Evolutionary conservation across 2,797 vertebrate genomes (phyloP), one percentile per base, ranked within the genome.

Genomic region (Xiphorhynchus erythropygius): DNA sequence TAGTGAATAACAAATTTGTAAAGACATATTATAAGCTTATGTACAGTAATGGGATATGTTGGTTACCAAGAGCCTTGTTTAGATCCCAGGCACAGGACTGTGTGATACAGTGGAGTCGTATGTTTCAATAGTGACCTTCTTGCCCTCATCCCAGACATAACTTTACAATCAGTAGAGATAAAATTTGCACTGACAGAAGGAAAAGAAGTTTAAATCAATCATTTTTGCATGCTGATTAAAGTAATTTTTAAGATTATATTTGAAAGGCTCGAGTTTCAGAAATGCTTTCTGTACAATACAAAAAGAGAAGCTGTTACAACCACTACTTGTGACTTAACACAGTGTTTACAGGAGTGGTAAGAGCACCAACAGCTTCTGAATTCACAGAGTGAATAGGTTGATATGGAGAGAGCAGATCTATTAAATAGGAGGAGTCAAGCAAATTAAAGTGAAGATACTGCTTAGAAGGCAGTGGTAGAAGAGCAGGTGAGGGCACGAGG

Each of bases 161-260:
- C 60, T 95, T 93, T 81, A 85, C 33, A 89, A 35, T 88, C 35
- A 81, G 64, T 46, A 44, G 95, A 93, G 84, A 90, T 88, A 86
- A 96, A 94, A 83, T 92, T 85, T 87, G 24, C 56, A 52, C 42
- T 71, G 32, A 56, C 57, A 85, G 18, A 49, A 50, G 33, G 13
- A 11, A 5, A 5, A 64, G 65, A 67, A 77, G 49, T 49, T 35
- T 92, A 56, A 87, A 75, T 71, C 25, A 69, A 9, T 77, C 4
- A 33, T 70, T 83, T 78, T 92, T 94, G 53, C 84, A 57, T 88
- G 60, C 39, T 95, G 44, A 75, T 80, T 94, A 83, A 87, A 91
- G 88, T 76, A 42, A 78, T 93, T 94, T 82, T 52, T 87, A 88
- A 90, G 64, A 63, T 68, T 59, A 71, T 78, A 77, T 89, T 92